These are phyloP conservation scores for Caenorhabditis angaria DNA, from an alignment of 2,888 invertebrate genomes.

Conservation along the genomic window DNA sequence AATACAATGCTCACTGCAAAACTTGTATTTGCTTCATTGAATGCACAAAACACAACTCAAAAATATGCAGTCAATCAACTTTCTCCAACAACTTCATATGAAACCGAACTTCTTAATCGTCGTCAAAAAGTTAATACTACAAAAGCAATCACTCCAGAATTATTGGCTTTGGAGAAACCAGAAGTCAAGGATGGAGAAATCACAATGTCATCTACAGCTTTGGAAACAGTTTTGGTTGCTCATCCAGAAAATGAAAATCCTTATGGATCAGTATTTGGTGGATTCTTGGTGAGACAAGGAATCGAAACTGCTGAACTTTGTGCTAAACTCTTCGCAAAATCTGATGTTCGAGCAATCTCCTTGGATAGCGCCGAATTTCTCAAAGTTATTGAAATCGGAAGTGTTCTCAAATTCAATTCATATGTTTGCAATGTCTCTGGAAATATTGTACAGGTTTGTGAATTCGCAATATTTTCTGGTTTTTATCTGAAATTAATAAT, in stretches of 20 bases:
- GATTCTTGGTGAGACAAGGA: slow-evolving; percentile 30
- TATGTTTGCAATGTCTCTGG: slow-evolving; percentile 27
- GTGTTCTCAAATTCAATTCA: slow-evolving; percentile 28
- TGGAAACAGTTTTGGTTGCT: slow-evolving; percentile 16
- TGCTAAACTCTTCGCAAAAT: slow-evolving; percentile 24
- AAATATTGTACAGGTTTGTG: slow-evolving; percentile 31
- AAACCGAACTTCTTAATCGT: slow-evolving; percentile 13
- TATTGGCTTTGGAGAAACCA: slow-evolving; percentile 18
- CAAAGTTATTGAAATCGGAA: slow-evolving; percentile 36
- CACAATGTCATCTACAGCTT: slow-evolving; percentile 17
- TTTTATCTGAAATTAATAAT: background rate
- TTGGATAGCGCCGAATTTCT: slow-evolving; percentile 34
- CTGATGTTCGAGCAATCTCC: slow-evolving; percentile 4
- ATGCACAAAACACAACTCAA: slow-evolving; percentile 20
- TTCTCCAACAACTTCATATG: slow-evolving; percentile 19
- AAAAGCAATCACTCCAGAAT: slow-evolving; percentile 17
- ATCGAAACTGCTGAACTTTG: slow-evolving; percentile 33
- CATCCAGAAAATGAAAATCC: slow-evolving; percentile 43
- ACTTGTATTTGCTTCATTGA: slow-evolving; percentile 33
- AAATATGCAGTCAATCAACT: slow-evolving; percentile 34
- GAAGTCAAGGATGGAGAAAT: slow-evolving; percentile 7
- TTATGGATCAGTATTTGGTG: slow-evolving; percentile 41
- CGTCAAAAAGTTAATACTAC: slow-evolving; percentile 20
- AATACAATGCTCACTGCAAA: slow-evolving; percentile 20
- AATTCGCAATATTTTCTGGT: background rate